Base-by-base conservation (phyloP, 2,113 vertebrate genomes). In the Corythornis cristatus region DNA sequence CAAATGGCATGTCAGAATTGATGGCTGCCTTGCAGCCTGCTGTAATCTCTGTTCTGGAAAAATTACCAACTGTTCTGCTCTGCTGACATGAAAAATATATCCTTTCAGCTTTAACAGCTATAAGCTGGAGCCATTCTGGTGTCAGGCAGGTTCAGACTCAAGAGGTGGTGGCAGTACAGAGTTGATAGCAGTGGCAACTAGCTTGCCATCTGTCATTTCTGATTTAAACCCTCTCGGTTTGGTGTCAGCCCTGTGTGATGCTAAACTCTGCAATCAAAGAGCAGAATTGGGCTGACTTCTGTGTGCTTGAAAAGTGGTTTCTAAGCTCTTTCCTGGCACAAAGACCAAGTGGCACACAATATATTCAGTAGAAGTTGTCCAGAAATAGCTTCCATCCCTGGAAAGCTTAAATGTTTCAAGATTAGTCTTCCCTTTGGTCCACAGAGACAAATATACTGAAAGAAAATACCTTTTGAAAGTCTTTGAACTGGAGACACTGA, bases 61-160 rank as follows among this genome's bases (percentile, higher is more conserved):
- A 92, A 85, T 61, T 73, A 67, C 77, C 74, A 83, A 90, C 76
- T 68, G 28, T 85, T 96, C 83, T 1, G 0, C 71, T 81, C 80
- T 60, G 48, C 33, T 94, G 94, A 88, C 80, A 60, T 70, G 80
- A 93, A 96, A 92, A 96, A 85, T 83, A 26, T 61, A 75, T 79
- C 77, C 80, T 88, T 93, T 93, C 93, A 89, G 40, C 54, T 62
- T 74, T 57, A 91, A 25, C 75, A 65, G 28, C 57, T 66, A 28
- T 56, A 76, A 93, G 81, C 64, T 11, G 48, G 46, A 68, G n/a
- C 42, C 75, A 35, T 89, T n/a, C 37, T 81, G 26, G 29, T 72
- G 53, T 77, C 76, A 74, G 88, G 67, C 33, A 77, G 18, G 3
- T 90, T 90, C 91, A 93, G 48, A 58, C 61, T 86, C 53, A 57